Evolutionary conservation across 37 sponge, comb jelly and placozoan genomes (phyloP), one percentile per base, ranked within the genome.

Genomic region (Tethya wilhelma): DNA sequence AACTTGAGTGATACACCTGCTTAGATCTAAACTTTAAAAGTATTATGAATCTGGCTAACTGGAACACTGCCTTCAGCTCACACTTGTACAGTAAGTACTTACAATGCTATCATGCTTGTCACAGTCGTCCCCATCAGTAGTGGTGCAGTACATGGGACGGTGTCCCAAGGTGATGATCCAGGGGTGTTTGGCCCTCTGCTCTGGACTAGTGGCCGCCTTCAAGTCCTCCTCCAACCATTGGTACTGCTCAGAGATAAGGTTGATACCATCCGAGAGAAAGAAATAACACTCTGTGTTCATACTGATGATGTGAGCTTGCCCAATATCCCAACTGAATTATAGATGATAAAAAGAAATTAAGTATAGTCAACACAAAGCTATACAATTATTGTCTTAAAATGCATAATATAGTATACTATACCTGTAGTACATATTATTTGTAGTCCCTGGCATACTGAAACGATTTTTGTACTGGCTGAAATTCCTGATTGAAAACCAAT

Each of bases 161-260:
- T 86, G 86, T 23, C 42, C 86, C 79, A 73, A 64, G 0, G 86
- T 79, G 37, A 86, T 86, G 44, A 86, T 86, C 86, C 86, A 86
- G 17, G 86, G 86, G 20, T 58, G 45, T 28, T 86, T 62, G 22
- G 29, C 17, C 0, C 49, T 29, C 31, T 59, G 46, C 7, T 80
- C 69, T 19, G 26, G 20, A 22, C 60, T 58, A 8, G 60, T 75
- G 33, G 77, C 77, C 58, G 39, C 8, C n/a, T n/a, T n/a, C n/a
- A 84, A 33, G 65, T 84, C 76, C n/a, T 84, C 33, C 33, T 75
- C 84, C 37, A 84, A 56, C 84, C 84, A 84, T 44, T 84, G 55
- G 53, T 75, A 84, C 36, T 84, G 84, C 56, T 56, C 36, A 56
- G 65, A 33, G 19, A 72, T 17, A 12, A 63, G 76, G 23, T 65